phyloP scores from a whole-genome alignment of 2,888 invertebrate species.

The Cremastobaeus sp. region DNA sequence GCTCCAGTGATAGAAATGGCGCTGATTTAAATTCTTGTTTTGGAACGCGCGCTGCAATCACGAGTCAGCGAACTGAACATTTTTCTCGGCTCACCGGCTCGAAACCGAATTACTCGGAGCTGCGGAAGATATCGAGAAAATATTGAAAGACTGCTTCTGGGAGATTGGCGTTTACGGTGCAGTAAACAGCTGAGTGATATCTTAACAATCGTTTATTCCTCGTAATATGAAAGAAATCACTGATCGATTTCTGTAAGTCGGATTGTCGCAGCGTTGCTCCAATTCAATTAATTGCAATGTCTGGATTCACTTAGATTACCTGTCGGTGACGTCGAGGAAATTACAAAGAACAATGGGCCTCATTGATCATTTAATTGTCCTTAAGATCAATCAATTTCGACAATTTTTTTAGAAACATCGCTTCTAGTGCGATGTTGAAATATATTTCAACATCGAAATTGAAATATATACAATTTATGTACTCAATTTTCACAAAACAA shows the following conservation, averaged over 20 bases:
- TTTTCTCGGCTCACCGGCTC: conserved; percentile 72
- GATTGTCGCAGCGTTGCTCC: conserved; percentile 24
- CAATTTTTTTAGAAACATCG: too few species aligned
- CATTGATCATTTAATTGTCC: too few species aligned
- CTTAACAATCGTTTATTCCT: conserved; percentile 46
- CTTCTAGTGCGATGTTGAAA: too few species aligned
- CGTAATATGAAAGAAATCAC: conserved; percentile 36
- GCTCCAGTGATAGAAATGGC: conserved; percentile 30
- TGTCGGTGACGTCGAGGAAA: too few species aligned
- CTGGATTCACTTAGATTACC: too few species aligned
- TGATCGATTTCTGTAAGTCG: conserved; percentile 38
- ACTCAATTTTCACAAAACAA: too few species aligned
- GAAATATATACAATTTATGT: too few species aligned
- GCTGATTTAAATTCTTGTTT: conserved; percentile 58
- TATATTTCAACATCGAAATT: too few species aligned
- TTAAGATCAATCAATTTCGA: too few species aligned
- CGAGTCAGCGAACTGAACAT: conserved; percentile 67
- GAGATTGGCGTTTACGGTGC: conserved; percentile 49
- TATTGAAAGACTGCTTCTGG: conserved; percentile 65
- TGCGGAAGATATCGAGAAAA: conserved; percentile 70
- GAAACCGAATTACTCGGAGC: conserved; percentile 71
- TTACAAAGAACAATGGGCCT: too few species aligned
- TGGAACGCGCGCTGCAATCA: conserved; percentile 49
- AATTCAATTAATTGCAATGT: conserved; percentile 45
- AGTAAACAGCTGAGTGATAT: conserved; percentile 37